Percentiles rank a stretch among this genome's conserved stretches.
Conservation (phyloP, 2,888 invertebrate species). For the Rapana venosa region DNA sequence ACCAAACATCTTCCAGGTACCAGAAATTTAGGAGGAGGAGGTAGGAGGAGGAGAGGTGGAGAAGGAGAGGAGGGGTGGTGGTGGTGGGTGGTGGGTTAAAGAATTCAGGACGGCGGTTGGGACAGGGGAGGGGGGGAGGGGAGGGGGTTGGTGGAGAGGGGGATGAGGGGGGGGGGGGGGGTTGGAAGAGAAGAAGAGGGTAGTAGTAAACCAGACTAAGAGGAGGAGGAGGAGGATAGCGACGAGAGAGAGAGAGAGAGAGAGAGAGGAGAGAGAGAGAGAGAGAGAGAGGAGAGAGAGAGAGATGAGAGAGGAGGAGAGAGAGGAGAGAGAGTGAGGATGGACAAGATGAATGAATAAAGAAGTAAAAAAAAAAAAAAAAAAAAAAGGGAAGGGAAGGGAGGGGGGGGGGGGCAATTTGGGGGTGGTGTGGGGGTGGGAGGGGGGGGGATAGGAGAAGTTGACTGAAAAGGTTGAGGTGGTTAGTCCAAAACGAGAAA, state of each 20-base stretch:
- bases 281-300: neutral
- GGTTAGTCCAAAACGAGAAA: conserved; percentile 10
- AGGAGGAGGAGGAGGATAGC: neutral
- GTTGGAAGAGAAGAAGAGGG: too few relatives aligned
- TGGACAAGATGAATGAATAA: neutral
- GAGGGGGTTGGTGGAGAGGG: neutral
- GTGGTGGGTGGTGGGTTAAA: neutral
- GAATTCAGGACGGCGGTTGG: neutral
- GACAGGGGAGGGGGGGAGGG: neutral
- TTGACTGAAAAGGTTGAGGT: neutral
- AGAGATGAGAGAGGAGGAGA: neutral
- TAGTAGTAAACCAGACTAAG: neutral
- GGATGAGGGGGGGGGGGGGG: too few relatives aligned
- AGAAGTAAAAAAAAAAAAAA: too few relatives aligned
- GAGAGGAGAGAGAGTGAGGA: neutral
- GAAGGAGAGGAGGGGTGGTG: neutral
- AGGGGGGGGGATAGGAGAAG: neutral
- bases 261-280: neutral
- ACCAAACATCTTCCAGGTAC: neutral
- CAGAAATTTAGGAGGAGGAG: neutral
- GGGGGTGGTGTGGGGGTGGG: neutral
- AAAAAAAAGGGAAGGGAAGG: neutral
- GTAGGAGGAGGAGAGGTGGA: neutral
- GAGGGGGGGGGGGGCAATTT: neutral
- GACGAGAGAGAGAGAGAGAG: neutral